These are phyloP conservation scores for Seira sanloemensis DNA, from an alignment of 2,888 invertebrate species.

Conservation along the genomic window DNA sequence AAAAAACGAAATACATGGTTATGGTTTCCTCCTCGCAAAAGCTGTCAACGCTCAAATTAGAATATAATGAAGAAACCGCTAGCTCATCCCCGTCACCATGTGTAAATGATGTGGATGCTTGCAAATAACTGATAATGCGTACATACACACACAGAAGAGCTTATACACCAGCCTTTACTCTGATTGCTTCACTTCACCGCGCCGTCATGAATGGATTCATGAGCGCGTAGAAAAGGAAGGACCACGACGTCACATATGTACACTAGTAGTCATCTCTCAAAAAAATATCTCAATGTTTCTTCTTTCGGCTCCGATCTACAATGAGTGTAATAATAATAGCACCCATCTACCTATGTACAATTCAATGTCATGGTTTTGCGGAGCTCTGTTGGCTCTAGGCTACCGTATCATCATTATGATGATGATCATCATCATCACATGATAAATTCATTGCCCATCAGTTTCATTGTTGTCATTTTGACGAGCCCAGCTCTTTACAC, in stretches of 20 bases:
- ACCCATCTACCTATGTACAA: background rate
- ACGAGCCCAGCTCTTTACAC: background rate
- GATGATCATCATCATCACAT: background rate
- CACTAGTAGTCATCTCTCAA: conserved; percentile 18
- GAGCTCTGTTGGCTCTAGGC: background rate
- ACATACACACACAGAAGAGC: no score
- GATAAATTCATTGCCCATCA: conserved; percentile 11
- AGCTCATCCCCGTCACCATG: conserved; percentile 37
- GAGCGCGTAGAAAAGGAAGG: background rate
- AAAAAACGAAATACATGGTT: no score
- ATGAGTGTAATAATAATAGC: background rate
- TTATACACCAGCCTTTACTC: background rate
- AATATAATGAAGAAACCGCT: conserved; percentile 50
- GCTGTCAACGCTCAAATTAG: conserved; percentile 47
- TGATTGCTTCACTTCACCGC: conserved; percentile 35
- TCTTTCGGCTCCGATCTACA: background rate
- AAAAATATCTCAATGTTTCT: background rate
- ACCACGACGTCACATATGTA: background rate
- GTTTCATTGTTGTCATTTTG: conserved; percentile 9
- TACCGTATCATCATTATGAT: background rate
- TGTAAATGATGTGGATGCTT: conserved; percentile 17
- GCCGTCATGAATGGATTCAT: background rate
- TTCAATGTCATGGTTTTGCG: conserved; percentile 43
- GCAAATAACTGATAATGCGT: background rate
- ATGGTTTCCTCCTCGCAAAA: background rate